Evolutionary conservation across 1,140 invertebrate species (phyloP).

Genomic region (Metaphire vulgaris): DNA sequence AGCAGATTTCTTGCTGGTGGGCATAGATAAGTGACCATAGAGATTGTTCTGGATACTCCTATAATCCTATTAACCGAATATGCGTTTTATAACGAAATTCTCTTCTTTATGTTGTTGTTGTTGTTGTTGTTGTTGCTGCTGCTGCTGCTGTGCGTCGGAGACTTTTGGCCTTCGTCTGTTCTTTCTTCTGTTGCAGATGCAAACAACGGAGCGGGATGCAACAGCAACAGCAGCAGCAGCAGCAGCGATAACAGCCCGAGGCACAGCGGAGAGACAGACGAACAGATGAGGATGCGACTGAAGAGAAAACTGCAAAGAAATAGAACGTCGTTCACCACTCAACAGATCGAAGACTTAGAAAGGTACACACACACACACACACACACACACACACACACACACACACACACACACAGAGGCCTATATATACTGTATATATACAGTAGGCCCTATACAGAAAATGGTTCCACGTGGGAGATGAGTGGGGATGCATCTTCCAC

Average conservation of each 20-base stretch:
- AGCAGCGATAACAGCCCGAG: conserved; percentile 17
- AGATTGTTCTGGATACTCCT: too few species aligned
- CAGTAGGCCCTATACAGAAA: too few species aligned
- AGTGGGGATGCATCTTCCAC: too few species aligned
- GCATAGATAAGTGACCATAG: too few species aligned
- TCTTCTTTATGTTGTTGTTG: too few species aligned
- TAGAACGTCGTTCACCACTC: conserved; percentile 96
- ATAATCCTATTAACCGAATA: too few species aligned
- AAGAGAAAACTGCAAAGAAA: conserved; percentile 98
- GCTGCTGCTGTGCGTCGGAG: neutral
- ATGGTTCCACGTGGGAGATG: too few species aligned
- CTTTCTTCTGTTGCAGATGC: neutral
- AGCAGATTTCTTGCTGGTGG: too few species aligned
- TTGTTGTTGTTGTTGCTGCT: too few species aligned
- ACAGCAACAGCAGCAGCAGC: conserved; percentile 18
- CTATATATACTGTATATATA: too few species aligned
- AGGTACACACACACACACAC: conserved; percentile 54
- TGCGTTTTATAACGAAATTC: too few species aligned
- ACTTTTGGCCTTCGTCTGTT: conserved; percentile 10
- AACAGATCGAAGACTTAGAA: conserved; percentile 97
- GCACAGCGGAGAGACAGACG: conserved; percentile 43
- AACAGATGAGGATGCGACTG: conserved; percentile 51
- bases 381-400: neutral
- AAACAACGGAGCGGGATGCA: neutral
- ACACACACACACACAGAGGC: too few species aligned